Percentiles rank a stretch among this genome's conserved stretches.
Conservation (phyloP, 2,888 invertebrate genomes). For the Lingula anatina region DNA sequence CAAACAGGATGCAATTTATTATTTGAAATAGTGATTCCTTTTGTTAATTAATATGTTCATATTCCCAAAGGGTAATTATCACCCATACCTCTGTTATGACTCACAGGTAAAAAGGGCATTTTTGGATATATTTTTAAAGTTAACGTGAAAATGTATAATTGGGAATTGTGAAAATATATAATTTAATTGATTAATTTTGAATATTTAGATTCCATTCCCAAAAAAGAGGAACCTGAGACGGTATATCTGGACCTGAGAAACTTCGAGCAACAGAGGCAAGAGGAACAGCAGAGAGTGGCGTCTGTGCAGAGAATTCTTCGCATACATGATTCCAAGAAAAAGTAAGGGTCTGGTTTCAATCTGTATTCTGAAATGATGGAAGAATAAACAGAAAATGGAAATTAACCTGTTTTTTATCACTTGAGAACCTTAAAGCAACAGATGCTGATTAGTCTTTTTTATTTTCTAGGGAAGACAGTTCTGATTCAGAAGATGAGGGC, state of each 20-base stretch:
- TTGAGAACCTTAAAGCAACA: not conserved
- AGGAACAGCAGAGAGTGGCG: conserved; percentile 32
- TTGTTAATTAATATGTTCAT: too few relatives aligned
- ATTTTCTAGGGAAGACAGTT: not conserved
- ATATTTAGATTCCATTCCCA: too few relatives aligned
- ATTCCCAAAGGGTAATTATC: too few relatives aligned
- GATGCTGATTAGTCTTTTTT: not conserved
- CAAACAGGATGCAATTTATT: too few relatives aligned
- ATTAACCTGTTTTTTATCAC: too few relatives aligned
- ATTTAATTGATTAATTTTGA: not conserved
- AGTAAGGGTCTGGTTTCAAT: not conserved
- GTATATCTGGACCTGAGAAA: conserved; percentile 42
- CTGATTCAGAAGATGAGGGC: conserved; percentile 25
- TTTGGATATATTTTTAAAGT: not conserved
- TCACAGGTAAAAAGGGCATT: too few relatives aligned
- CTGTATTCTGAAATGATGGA: not conserved
- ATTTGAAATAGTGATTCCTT: too few relatives aligned
- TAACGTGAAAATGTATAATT: conserved; percentile 8
- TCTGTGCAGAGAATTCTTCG: conserved; percentile 34
- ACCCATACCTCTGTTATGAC: too few relatives aligned
- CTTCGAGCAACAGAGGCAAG: conserved; percentile 31
- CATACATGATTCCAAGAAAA: conserved; percentile 10
- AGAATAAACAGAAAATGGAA: conserved; percentile 2
- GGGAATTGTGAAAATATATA: not conserved
- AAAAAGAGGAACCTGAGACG: conserved; percentile 25